phyloP scores from a whole-genome alignment of 2,888 invertebrate genomes.

The Drosophila greeni region DNA sequence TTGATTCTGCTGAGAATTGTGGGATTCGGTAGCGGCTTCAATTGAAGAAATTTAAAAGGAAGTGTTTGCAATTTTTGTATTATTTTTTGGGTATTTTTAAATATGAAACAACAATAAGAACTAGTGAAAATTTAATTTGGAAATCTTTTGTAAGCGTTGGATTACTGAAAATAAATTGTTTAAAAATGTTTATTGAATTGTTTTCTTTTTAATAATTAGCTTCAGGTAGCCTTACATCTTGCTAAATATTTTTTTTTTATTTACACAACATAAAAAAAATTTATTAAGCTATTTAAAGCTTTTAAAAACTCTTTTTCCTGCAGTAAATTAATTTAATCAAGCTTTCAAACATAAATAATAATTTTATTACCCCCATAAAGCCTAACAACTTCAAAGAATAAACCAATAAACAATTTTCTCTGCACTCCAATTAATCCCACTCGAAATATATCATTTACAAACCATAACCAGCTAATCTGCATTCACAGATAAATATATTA shows the following conservation, averaged over 20 bases:
- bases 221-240: too few species aligned
- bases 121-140: not conserved
- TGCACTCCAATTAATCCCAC: not conserved
- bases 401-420: not conserved
- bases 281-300: not conserved
- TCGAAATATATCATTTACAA: not conserved
- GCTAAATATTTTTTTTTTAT: too few species aligned
- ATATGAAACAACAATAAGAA: not conserved
- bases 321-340: too few species aligned
- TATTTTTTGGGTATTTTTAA: not conserved
- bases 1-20: not conserved
- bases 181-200: not conserved
- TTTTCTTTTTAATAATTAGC: not conserved
- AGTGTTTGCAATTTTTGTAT: not conserved
- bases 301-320: not conserved
- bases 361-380: too few species aligned
- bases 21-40: not conserved
- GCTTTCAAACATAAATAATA: not conserved
- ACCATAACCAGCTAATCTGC: conserved; percentile 24
- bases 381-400: not conserved
- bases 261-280: not conserved
- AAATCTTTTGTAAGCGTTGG: too few species aligned
- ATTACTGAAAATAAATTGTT: too few species aligned
- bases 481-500: conserved; percentile 9
- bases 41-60: not conserved